A percentile compares a stretch with the other conserved stretches of the same genome.
Evolutionary conservation across 2,113 vertebrate species (phyloP).

Genomic region (Tachysurus fulvidraco): DNA sequence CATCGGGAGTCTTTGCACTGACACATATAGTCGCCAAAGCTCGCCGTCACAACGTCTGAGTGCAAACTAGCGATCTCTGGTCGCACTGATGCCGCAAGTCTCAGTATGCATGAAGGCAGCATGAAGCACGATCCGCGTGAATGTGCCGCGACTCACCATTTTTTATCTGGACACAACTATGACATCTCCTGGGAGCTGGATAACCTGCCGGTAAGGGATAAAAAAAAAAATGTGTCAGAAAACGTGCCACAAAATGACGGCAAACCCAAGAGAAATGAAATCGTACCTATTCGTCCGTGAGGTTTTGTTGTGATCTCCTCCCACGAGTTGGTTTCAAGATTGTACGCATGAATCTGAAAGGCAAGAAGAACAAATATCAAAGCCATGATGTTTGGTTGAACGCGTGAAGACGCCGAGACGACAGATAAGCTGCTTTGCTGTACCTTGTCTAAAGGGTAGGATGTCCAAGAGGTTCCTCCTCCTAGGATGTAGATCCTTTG

Average conservation of each 20-base stretch:
- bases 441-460: constrained; percentile 97
- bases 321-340: constrained; percentile 98
- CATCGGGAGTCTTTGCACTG: too few relatives aligned
- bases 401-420: background rate
- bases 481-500: constrained; percentile 95
- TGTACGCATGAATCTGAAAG: constrained; percentile 91
- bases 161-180: constrained; percentile 96
- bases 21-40: too few relatives aligned
- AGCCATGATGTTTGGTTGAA: too few relatives aligned
- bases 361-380: background rate
- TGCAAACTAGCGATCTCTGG: too few relatives aligned
- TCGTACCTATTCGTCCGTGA: constrained; percentile 90
- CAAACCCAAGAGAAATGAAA: background rate
- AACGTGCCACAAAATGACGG: background rate
- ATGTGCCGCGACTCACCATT: constrained; percentile 76
- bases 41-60: too few relatives aligned
- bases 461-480: constrained; percentile 97
- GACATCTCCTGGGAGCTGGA: constrained; percentile 92
- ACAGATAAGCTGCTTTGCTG: background rate
- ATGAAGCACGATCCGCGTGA: background rate
- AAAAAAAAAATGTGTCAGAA: background rate
- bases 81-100: too few relatives aligned
- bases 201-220: constrained; percentile 76
- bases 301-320: constrained; percentile 94
- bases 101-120: too few relatives aligned